These are phyloP conservation scores for Hydrolagus colliei DNA, from an alignment of 2,797 vertebrate genomes.

Conservation along the genomic window DNA sequence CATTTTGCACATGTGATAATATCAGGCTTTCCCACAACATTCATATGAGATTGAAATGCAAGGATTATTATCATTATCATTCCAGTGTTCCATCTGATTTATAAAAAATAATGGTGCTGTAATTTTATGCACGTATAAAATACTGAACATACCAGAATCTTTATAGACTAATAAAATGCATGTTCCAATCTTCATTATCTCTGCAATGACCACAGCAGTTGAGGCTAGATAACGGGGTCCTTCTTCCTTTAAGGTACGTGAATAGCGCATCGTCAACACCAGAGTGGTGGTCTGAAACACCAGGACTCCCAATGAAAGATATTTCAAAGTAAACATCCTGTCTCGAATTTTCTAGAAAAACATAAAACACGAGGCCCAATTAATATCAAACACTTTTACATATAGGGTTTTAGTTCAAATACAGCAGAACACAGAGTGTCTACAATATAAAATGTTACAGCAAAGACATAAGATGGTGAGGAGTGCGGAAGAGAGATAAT, in stretches of 20 bases:
- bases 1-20: too few species aligned
- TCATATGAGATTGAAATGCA: too few species aligned
- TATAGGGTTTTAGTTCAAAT: background rate
- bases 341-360: conserved; percentile 50
- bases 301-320: conserved; percentile 88
- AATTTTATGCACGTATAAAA: conserved; percentile 2
- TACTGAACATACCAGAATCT: conserved; percentile 61
- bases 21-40: too few species aligned
- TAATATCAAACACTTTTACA: background rate
- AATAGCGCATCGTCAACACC: conserved; percentile 96
- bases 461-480: background rate
- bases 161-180: conserved; percentile 87
- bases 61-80: too few species aligned
- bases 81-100: background rate
- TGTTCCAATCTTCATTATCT: conserved; percentile 84
- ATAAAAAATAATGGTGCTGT: background rate
- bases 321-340: conserved; percentile 79
- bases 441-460: background rate
- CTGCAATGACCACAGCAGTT: conserved; percentile 88
- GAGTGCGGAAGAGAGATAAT: background rate
- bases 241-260: conserved; percentile 85
- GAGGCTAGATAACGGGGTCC: conserved; percentile 93
- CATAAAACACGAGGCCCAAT: conserved; percentile 33
- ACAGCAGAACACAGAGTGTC: background rate
- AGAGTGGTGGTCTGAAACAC: conserved; percentile 96